Evolutionary conservation across 2,888 invertebrate genomes (phyloP).

Genomic region (Brenthis ino): DNA sequence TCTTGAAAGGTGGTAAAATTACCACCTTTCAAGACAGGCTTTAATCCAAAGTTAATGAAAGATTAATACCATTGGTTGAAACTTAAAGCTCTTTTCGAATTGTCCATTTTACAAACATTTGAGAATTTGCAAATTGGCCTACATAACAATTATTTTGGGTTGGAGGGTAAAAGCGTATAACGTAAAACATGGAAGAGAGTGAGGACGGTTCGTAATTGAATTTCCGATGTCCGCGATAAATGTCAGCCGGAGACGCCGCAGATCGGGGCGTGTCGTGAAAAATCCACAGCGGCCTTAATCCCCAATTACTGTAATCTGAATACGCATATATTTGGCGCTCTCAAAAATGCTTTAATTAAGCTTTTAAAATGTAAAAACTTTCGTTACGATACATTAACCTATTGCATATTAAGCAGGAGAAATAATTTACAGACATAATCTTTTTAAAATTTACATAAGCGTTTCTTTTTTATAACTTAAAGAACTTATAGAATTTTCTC

Average conservation of each 20-base stretch:
- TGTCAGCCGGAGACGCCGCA: conserved; percentile 57
- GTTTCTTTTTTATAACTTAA: no score
- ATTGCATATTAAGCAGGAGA: background rate
- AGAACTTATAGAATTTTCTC: no score
- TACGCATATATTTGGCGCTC: conserved; percentile 51
- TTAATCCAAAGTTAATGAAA: no score
- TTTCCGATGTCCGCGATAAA: conserved; percentile 63
- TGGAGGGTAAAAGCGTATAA: conserved; percentile 32
- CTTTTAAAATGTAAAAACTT: conserved; percentile 12
- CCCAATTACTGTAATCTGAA: conserved; percentile 61
- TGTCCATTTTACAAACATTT: conserved; percentile 8
- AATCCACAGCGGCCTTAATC: conserved; percentile 54
- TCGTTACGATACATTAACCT: background rate
- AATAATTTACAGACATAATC: background rate
- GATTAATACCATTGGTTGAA: background rate
- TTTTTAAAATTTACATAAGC: no score
- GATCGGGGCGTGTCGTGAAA: conserved; percentile 54
- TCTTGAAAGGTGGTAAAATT: no score
- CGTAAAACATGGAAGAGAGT: conserved; percentile 36
- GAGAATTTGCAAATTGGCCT: conserved; percentile 30
- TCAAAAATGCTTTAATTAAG: conserved; percentile 45
- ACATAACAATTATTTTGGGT: conserved; percentile 35
- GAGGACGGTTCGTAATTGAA: conserved; percentile 65
- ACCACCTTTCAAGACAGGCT: no score
- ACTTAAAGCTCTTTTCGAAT: background rate